Evolutionary conservation across 2,797 vertebrate genomes (phyloP).

Genomic region (Sebastes minor): DNA sequence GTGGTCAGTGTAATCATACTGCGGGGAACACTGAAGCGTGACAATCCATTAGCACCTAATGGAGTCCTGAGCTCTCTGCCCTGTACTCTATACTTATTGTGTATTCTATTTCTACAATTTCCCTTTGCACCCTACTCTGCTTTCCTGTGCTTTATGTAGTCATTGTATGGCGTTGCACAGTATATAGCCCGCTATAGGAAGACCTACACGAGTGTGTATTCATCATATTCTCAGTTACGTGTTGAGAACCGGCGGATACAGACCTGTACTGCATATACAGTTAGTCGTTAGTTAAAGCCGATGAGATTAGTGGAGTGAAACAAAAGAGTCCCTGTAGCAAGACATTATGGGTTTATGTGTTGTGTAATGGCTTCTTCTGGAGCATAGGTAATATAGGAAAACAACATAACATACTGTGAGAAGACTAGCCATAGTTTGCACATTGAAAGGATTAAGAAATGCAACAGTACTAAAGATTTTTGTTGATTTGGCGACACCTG

Average conservation of each 20-base stretch:
- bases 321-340: conserved; percentile 50
- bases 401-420: neutral
- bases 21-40: conserved; percentile 34
- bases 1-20: conserved; percentile 14
- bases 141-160: neutral
- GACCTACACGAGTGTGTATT: neutral
- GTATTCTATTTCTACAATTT: conserved; percentile 15
- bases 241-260: neutral
- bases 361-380: conserved; percentile 39
- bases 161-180: neutral
- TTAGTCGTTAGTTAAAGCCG: conserved; percentile 23
- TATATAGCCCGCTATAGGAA: neutral
- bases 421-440: neutral
- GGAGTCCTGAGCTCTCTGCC: conserved; percentile 14
- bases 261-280: neutral
- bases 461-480: neutral
- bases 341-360: conserved; percentile 23
- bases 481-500: neutral
- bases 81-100: conserved; percentile 12
- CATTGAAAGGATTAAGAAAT: neutral
- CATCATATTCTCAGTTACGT: neutral
- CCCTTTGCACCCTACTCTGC: neutral
- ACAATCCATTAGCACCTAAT: conserved; percentile 52
- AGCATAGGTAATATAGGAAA: conserved; percentile 7
- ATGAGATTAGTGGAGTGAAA: conserved; percentile 46